Base-by-base conservation (phyloP, 2,888 invertebrate genomes). In the Hypercompe scribonia region DNA sequence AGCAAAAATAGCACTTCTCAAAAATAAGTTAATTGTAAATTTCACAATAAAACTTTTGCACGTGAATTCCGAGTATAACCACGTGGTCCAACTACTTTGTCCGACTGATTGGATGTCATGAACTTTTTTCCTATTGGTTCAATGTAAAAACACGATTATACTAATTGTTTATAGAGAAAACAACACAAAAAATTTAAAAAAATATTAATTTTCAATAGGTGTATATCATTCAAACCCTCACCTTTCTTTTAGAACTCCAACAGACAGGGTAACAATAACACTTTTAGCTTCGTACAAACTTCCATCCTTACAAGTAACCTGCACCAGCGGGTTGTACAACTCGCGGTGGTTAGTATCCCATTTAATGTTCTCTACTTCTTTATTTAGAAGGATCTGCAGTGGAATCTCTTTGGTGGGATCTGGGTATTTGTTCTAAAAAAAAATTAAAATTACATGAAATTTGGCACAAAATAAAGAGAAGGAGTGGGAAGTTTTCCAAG, bases 241-340 rank as follows among this genome's bases (percentile, higher is more conserved):
- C 96, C 91, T 92, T 68, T 96, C 96, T 86, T 97, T 97, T 71
- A 98, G 89, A 68, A 97, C 97, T 3, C 97, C 97, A 10, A 98
- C 87, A 4, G 97, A 96, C 0, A 96, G 91, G 0, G 97, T 97
- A 24, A 97, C 95, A 76, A 98, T 96, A 8, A 97, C 96, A 85
- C 97, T 97, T 79, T 96, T 96, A 11, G 97, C 96, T 1, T 90
- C 88, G 77, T 95, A 97, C 61, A 93, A 78, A 64, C 95, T 94
- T 0, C 96, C 96, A 81, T 97, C 96, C 70, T 88, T 94, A 76
- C 97, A 97, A 58, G 88, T 94, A 0, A 97, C 94, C 64, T 95
- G 92, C 1, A 97, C 95, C 18, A 96, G 84, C 1, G 95, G 91
- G 69, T 90, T 90, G 42, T 90, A 88, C 3, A 80, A 65, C 1